Evolutionary conservation across 2,888 invertebrate species (phyloP), one percentile per base, ranked within the genome.

Genomic region (Rhingia rostrata): DNA sequence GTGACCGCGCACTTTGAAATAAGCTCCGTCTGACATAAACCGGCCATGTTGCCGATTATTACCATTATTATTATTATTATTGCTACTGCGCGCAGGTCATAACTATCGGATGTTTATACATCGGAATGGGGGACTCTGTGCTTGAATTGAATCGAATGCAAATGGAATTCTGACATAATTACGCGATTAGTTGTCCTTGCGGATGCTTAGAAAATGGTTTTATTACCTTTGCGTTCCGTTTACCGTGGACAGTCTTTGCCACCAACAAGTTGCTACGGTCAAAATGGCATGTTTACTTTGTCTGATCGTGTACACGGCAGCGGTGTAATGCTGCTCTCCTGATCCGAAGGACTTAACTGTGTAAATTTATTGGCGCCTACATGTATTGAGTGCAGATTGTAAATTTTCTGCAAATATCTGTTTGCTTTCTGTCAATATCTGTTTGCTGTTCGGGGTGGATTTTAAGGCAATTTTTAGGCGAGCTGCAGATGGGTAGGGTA

Each of bases 161-260:
- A 85, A 85, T 85, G 85, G 85, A 85, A 81, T 85, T 61, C 58
- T 72, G 85, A 85, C 85, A 85, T 85, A 85, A 85, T 81, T 81
- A 72, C 81, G 35, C 81, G 85, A 85, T 85, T 81, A 85, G 81
- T 77, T 85, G 51, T 72, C 81, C 75, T 77, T 85, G 56, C 56
- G 84, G 61, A 84, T 79, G 80, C 74, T 80, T 84, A 75, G 74
- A 51, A 84, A 70, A 70, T 61, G 84, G 58, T 75, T 84, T 84
- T 80, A 84, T 80, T 69, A 53, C 54, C 9, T n/a, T 32, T 61
- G 7, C 41, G 69, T 72, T 22, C 22, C 22, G 22, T 22, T 22
- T 22, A 4, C 45, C 3, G n/a, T 45, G 6, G 4, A 12, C 45
- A 45, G 22, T 22, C 22, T 22, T 22, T 22, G 22, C 22, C 6